Conservation (phyloP, 2,888 invertebrate genomes). For the Cephus spinipes region DNA sequence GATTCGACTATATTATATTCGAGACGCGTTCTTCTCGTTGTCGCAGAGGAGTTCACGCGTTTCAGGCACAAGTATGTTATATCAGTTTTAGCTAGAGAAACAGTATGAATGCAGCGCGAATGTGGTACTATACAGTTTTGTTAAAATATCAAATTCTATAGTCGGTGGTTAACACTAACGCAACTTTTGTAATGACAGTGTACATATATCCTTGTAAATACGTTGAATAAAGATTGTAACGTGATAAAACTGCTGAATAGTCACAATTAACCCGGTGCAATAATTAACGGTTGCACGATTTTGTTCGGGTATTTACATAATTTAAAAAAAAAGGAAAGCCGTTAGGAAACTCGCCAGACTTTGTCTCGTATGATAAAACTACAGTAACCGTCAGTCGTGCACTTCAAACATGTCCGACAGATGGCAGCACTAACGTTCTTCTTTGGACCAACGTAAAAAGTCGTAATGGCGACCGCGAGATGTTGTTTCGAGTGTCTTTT, state of each 20-base stretch:
- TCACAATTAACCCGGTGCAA: background rate
- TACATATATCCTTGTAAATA: constrained; percentile 56
- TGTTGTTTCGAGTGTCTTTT: background rate
- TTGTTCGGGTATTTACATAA: background rate
- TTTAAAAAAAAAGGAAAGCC: background rate
- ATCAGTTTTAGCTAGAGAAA: background rate
- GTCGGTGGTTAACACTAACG: constrained; percentile 10
- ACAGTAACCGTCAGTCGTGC: background rate
- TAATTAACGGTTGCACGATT: too few species aligned
- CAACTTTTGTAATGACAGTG: constrained; percentile 46
- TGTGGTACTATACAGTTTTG: background rate
- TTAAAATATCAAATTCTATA: background rate
- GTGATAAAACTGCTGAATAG: background rate
- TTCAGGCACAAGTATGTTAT: background rate
- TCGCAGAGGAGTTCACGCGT: background rate
- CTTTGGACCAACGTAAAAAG: background rate
- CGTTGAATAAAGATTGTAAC: constrained; percentile 35
- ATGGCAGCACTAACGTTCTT: background rate
- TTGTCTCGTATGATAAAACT: background rate
- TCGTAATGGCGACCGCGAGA: background rate
- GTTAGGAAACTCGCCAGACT: background rate
- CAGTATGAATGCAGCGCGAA: background rate
- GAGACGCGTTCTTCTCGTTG: background rate
- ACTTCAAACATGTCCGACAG: background rate
- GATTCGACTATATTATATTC: background rate